Percentiles rank a stretch among this genome's conserved stretches.
phyloP scores from a whole-genome alignment of 1,140 invertebrate genomes.

The Ceratosolen solmsi region DNA sequence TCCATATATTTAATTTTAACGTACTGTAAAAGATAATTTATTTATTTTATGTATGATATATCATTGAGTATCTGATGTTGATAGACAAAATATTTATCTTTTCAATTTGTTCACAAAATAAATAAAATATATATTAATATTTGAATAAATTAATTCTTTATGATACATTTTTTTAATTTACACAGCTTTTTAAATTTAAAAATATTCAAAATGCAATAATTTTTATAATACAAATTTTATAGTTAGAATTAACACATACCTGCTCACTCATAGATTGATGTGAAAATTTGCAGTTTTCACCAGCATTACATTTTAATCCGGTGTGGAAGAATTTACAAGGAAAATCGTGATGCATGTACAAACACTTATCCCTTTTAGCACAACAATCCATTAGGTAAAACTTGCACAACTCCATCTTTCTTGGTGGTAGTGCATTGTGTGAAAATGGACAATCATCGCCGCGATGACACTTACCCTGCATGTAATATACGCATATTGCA shows the following conservation, averaged over 20 bases:
- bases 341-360: constrained; percentile 97
- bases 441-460: constrained; percentile 88
- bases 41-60: too few species aligned
- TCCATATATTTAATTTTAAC: too few species aligned
- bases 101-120: too few species aligned
- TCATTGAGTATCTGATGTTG: too few species aligned
- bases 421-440: constrained; percentile 86
- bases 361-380: constrained; percentile 94
- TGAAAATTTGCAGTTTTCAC: constrained; percentile 93
- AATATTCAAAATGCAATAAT: constrained; percentile 56
- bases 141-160: neutral
- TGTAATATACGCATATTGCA: constrained; percentile 85
- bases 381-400: constrained; percentile 97
- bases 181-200: neutral
- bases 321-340: constrained; percentile 98
- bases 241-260: constrained; percentile 81
- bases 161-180: neutral
- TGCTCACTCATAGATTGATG: constrained; percentile 85
- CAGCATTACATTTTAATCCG: constrained; percentile 86
- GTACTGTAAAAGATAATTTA: too few species aligned
- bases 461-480: constrained; percentile 90
- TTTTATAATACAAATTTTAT: constrained; percentile 62
- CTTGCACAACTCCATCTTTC: constrained; percentile 96
- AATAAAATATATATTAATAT: too few species aligned
- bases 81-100: too few species aligned